These are phyloP conservation scores for Scolopax bukidnonensis DNA, from an alignment of 2,797 vertebrate genomes.

Conservation along the genomic window DNA sequence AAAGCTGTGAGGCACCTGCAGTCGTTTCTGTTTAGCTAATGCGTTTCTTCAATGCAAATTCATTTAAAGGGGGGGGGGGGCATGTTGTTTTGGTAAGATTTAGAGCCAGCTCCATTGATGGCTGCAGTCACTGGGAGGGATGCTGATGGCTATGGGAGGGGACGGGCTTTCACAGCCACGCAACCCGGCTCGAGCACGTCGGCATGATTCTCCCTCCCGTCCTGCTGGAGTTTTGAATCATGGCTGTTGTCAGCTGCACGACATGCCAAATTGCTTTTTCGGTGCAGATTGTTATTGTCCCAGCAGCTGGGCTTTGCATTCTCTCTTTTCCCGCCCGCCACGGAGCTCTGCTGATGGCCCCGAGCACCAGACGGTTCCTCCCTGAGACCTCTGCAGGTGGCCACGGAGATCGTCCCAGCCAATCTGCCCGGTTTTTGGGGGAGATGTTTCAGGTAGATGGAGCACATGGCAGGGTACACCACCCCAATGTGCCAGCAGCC, in stretches of 20 bases:
- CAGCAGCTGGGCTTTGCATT: background rate
- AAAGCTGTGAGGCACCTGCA: background rate
- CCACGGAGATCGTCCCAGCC: background rate
- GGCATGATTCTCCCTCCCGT: background rate
- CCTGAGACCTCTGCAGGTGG: background rate
- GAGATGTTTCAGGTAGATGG: background rate
- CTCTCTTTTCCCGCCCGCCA: background rate
- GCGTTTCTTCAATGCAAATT: background rate
- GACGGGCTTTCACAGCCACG: background rate
- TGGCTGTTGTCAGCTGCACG: background rate
- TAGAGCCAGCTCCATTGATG: background rate
- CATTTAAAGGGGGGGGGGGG: background rate
- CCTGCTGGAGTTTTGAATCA: background rate
- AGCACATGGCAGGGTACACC: background rate
- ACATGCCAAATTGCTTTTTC: background rate
- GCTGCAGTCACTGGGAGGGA: background rate
- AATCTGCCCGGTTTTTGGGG: rapidly evolving
- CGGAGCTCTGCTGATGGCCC: rapidly evolving
- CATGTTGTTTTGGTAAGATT: rapidly evolving
- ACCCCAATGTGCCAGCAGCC: background rate
- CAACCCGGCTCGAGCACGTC: rapidly evolving
- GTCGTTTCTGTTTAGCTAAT: conserved; percentile 3
- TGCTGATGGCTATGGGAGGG: background rate
- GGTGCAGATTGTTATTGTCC: background rate
- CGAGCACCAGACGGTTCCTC: background rate